Base-by-base conservation (phyloP, 2,113 vertebrate genomes). In the Meriones unguiculatus region DNA sequence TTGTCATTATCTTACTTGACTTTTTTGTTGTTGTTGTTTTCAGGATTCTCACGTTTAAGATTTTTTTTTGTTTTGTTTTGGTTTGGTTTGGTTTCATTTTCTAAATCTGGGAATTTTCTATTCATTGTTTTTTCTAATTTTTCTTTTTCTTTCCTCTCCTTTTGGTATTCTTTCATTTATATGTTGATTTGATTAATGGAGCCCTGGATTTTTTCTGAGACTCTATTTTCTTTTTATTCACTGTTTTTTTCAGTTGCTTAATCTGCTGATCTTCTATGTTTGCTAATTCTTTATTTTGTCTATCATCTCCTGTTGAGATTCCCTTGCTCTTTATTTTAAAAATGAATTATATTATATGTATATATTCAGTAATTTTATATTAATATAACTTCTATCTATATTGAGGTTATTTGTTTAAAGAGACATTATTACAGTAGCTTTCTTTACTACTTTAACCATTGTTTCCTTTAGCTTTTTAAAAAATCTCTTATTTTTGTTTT, bases 1-100 rank as follows among this genome's bases (percentile, higher is more conserved):
- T 96, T 90, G 28, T 4, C n/a, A 89, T 96, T 93, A 73, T 81
- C 8, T 81, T 90, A 35, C 9, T 92, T 87, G 38, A 35, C 70
- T 2, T 92, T 92, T 90, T 24, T 78, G n/a, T 90, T 46, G 46
- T 46, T 46, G 46, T 46, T 46, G 46, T 46, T 46, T 46, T 46
- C 65, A 65, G 90, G 70, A 59, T 88, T 96, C 30, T 87, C 75
- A 50, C 15, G 75, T 50, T 77, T 77, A 50, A 25, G 12, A 15
- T 57, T 57, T 12, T 57, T 57, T 15, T 15, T 57, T 11, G 11
- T 57, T 3, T 12, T 57, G 25, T 50, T 52, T 8, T 78, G 28
- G 13, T 77, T 50, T 67, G 65, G 1, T 65, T 38, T 65, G 14
- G 89, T 12, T 81, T 73, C 78, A 9, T 59, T 89, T 93, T 86